Evolutionary conservation across 1,140 invertebrate genomes (phyloP).

Genomic region (Megalopta genalis): DNA sequence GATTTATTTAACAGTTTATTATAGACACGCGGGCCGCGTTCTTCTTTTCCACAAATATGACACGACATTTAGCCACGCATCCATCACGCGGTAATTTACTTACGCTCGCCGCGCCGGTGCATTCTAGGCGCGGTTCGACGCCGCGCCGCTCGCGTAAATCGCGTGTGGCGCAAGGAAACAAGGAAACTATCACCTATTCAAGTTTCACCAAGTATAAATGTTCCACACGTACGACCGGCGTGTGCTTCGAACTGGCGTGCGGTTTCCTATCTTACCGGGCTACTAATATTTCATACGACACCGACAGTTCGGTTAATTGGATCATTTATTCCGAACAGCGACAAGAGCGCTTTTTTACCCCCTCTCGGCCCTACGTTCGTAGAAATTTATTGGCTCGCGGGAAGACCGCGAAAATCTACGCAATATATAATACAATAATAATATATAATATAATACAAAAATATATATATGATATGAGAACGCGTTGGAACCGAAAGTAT

Average conservation of each 20-base stretch:
- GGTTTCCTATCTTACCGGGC: background rate
- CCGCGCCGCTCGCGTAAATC: background rate
- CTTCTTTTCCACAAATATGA: background rate
- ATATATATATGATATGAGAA: too few relatives aligned
- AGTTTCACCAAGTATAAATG: background rate
- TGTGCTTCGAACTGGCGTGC: background rate
- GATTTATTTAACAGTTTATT: constrained; percentile 8
- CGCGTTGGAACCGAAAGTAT: too few relatives aligned
- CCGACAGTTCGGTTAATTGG: constrained; percentile 38
- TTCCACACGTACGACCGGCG: background rate
- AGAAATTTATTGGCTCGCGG: constrained; percentile 43
- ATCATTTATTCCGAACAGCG: constrained; percentile 60
- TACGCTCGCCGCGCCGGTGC: too few relatives aligned
- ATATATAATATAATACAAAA: too few relatives aligned
- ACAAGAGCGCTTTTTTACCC: background rate
- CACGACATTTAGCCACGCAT: too few relatives aligned
- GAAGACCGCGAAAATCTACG: constrained; percentile 62
- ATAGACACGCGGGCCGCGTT: background rate
- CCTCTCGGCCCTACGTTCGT: constrained; percentile 11
- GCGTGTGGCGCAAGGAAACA: background rate
- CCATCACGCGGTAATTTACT: background rate
- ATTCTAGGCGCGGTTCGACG: background rate
- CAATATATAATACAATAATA: too few relatives aligned
- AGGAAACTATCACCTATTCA: background rate
- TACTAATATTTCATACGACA: constrained; percentile 21